phyloP scores from a whole-genome alignment of 2,888 invertebrate species.

The Hipparchia sbordonii region DNA sequence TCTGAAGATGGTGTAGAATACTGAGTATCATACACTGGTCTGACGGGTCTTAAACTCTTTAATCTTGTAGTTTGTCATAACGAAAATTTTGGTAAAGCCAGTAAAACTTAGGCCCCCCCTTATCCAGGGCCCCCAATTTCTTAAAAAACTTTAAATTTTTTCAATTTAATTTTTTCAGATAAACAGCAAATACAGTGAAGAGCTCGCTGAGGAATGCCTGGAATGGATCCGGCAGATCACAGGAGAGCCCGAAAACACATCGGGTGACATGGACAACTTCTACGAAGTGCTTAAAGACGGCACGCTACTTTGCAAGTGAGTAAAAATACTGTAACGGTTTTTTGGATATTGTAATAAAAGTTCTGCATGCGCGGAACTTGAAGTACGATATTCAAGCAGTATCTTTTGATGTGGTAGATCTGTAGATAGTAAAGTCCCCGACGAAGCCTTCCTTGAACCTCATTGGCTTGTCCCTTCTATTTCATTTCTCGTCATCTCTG shows the following conservation, averaged over 20 bases:
- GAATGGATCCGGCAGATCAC: conserved; percentile 96
- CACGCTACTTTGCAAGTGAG: conserved; percentile 94
- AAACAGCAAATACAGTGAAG: conserved; percentile 98
- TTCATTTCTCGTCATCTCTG: neutral
- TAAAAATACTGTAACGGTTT: neutral
- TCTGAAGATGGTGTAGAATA: too few species aligned
- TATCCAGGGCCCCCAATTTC: neutral
- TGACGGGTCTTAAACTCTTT: too few species aligned
- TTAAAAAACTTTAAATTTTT: neutral
- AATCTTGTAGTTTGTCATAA: neutral
- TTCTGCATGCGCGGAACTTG: too few species aligned
- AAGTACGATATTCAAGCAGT: too few species aligned
- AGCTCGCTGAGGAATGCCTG: conserved; percentile 94
- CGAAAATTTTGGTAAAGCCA: neutral
- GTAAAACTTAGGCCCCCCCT: neutral
- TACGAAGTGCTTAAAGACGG: conserved; percentile 96
- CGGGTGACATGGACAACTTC: conserved; percentile 97
- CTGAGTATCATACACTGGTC: too few species aligned
- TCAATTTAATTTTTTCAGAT: conserved; percentile 86
- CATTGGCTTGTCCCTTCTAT: neutral
- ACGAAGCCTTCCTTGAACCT: neutral
- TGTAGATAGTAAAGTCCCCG: too few species aligned
- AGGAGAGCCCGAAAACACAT: conserved; percentile 92
- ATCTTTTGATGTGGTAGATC: too few species aligned
- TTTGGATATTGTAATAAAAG: neutral